Conservation (phyloP, 1,140 invertebrate species). For the Neuroterus valhalla region DNA sequence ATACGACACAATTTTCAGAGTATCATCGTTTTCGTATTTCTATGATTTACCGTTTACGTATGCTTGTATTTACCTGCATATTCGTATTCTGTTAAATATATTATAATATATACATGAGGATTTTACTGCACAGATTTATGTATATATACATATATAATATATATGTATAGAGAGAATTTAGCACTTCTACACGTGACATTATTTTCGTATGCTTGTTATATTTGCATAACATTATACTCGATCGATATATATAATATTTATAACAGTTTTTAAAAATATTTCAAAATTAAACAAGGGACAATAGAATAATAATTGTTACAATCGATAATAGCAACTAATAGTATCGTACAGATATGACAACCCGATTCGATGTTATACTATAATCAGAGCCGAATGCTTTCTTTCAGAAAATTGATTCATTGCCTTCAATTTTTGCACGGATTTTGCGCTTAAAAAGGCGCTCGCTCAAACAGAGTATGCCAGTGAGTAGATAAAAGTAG, state of each 20-base stretch:
- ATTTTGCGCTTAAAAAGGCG: not conserved
- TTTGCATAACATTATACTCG: constrained; percentile 60
- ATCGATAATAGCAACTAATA: constrained; percentile 56
- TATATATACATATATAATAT: constrained; percentile 47
- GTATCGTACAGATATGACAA: constrained; percentile 36
- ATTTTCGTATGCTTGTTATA: constrained; percentile 56
- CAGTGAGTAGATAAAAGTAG: not conserved
- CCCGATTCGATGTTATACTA: constrained; percentile 6
- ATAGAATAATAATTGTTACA: constrained; percentile 59
- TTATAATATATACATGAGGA: constrained; percentile 24
- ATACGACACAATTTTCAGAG: constrained; percentile 27
- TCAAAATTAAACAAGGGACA: constrained; percentile 64
- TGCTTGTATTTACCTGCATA: constrained; percentile 26
- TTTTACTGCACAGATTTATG: constrained; percentile 32
- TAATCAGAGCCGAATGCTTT: not conserved
- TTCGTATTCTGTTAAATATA: constrained; percentile 26
- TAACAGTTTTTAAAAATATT: constrained; percentile 68
- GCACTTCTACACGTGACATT: constrained; percentile 55
- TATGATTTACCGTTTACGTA: constrained; percentile 27
- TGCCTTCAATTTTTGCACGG: constrained; percentile 16
- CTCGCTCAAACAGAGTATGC: not conserved
- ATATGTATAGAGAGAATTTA: constrained; percentile 55
- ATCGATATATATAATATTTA: constrained; percentile 61
- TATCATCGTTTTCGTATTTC: constrained; percentile 29
- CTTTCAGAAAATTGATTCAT: constrained; percentile 24